Base-by-base conservation (phyloP, 1,140 invertebrate species). In the Globodera rostochiensis region DNA sequence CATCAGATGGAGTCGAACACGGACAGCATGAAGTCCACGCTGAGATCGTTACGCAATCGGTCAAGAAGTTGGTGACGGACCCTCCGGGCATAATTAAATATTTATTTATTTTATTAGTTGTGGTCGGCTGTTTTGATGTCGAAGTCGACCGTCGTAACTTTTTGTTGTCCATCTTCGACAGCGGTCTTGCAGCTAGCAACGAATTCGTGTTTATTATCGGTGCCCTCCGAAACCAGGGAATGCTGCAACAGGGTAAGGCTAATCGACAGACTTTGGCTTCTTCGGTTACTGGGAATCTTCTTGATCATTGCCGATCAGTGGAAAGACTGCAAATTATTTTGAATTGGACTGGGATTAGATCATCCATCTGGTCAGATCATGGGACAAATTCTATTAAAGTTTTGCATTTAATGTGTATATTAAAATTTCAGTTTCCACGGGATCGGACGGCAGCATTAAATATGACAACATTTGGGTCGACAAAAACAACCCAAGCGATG, bases 171-270 rank as follows among this genome's bases (percentile, higher is more conserved):
- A 80, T 80, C 25, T 73, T 76, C 50, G 84, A 85, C 66, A 57
- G 60, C 47, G 79, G 80, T 7, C 50, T 85, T 64, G 53, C 67
- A 4, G 36, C 25, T n/a, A 86, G 25, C 46, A 74, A 85, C 46
- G 84, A 85, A 67, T 85, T 80, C 73, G 84, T 85, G 21, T 87
- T 75, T 45, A 84, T 85, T 15, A 73, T 85, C 45, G 66, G 79
- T 7, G 67, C 77, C 47, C 36, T 85, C 8, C 70, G 69, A 15
- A 86, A 66, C 73, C 85, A 85, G 77, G 84, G 84, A 79, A 86
- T 81, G 69, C 46, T 83, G n/a, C 74, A 77, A 21, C 53, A 79
- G 66, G 76, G 85, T 77, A 80, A 25, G 6, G 50, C n/a, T 0
- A 74, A 74, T 47, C 19, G 36, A 46, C 6, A 57, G 46, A 15